Evolutionary conservation across 2,113 vertebrate species (phyloP).

Genomic region (Rhea pennata): DNA sequence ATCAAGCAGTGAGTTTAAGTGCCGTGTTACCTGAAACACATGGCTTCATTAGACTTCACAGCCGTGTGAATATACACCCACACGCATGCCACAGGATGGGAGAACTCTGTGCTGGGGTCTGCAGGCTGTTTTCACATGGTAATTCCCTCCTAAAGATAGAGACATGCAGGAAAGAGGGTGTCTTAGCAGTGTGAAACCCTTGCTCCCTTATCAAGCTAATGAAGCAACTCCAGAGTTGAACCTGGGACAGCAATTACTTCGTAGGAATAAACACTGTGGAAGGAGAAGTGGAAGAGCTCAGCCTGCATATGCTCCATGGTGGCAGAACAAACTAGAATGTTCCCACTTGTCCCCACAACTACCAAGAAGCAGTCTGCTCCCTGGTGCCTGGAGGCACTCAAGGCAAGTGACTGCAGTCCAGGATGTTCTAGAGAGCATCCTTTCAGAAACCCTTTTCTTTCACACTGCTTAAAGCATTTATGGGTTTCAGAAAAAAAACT

Average conservation of each 20-base stretch:
- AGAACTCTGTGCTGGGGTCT: background rate
- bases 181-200: background rate
- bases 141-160: background rate
- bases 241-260: background rate
- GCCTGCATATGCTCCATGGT: background rate
- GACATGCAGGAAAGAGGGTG: fast-evolving
- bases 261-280: background rate
- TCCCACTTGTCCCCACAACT: background rate
- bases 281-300: background rate
- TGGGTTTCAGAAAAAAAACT: background rate
- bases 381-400: background rate
- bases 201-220: background rate
- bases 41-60: background rate
- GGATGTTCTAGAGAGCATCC: background rate
- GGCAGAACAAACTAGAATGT: background rate
- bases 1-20: background rate
- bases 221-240: background rate
- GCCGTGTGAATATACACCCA: background rate
- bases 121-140: background rate
- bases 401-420: background rate
- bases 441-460: background rate
- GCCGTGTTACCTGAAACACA: background rate
- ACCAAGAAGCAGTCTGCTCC: background rate
- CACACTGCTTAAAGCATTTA: background rate
- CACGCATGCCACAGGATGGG: background rate